A percentile compares a stretch with the other conserved stretches of the same genome.
These are phyloP conservation scores for Pachypsylla venusta DNA, from an alignment of 1,140 invertebrate species.

Conservation along the genomic window DNA sequence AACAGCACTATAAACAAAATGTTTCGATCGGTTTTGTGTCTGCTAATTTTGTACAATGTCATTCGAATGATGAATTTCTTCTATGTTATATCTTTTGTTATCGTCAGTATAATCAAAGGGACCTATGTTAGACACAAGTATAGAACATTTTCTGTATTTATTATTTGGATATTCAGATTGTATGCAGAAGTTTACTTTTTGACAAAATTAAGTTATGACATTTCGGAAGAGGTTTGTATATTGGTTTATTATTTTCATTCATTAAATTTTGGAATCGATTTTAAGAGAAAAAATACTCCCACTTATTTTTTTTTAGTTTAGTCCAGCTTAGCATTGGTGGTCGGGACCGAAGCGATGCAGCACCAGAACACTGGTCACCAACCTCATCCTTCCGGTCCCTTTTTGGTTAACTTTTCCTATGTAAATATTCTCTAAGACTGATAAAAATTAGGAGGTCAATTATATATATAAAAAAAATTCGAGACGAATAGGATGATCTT, in stretches of 20 bases:
- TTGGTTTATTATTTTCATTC: neutral
- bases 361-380: neutral
- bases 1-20: neutral
- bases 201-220: neutral
- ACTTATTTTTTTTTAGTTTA: neutral
- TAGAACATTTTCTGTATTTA: neutral
- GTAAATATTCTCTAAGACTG: too few species aligned
- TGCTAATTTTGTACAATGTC: neutral
- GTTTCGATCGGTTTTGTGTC: neutral
- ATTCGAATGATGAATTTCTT: neutral
- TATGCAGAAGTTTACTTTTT: neutral
- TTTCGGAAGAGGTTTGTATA: neutral
- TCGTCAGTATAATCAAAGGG: neutral
- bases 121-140: neutral
- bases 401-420: neutral
- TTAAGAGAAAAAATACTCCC: neutral
- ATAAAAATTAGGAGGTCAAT: too few species aligned
- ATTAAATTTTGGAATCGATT: neutral
- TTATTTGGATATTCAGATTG: neutral
- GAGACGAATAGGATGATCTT: too few species aligned
- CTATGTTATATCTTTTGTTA: neutral
- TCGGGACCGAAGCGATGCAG: neutral
- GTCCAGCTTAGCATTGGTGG: neutral
- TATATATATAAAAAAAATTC: too few species aligned
- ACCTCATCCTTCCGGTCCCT: neutral